Conservation (phyloP, 2,113 vertebrate species). For the Bettongia penicillata region DNA sequence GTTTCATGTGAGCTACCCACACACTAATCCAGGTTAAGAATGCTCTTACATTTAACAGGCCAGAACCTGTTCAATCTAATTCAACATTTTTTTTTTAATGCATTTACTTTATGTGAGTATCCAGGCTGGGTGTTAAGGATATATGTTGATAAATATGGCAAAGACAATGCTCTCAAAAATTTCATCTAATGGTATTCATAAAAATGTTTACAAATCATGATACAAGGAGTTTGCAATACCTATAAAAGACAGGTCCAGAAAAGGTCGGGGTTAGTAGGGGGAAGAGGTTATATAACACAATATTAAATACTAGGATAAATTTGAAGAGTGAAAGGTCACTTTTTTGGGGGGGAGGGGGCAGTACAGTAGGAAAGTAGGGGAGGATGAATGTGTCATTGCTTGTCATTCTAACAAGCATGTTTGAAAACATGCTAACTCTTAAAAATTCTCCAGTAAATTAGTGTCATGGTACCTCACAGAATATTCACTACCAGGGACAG, state of each 20-base stretch:
- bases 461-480: neutral
- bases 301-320: neutral
- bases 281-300: too few relatives aligned
- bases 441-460: slow-evolving; percentile 56
- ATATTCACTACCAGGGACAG: slow-evolving; percentile 18
- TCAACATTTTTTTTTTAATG: neutral
- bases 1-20: neutral
- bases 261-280: neutral
- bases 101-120: neutral
- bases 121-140: neutral
- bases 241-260: neutral
- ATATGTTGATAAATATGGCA: neutral
- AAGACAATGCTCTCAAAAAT: neutral
- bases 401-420: neutral
- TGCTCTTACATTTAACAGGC: neutral
- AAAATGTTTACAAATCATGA: neutral
- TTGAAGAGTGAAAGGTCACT: neutral
- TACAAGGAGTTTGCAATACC: neutral
- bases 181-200: neutral
- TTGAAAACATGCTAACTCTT: slow-evolving; percentile 50
- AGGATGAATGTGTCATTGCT: neutral
- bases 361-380: neutral
- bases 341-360: neutral
- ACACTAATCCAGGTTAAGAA: neutral
- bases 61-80: neutral